phyloP scores from a whole-genome alignment of 2,113 vertebrate species.

The Xiphorhynchus elegans region DNA sequence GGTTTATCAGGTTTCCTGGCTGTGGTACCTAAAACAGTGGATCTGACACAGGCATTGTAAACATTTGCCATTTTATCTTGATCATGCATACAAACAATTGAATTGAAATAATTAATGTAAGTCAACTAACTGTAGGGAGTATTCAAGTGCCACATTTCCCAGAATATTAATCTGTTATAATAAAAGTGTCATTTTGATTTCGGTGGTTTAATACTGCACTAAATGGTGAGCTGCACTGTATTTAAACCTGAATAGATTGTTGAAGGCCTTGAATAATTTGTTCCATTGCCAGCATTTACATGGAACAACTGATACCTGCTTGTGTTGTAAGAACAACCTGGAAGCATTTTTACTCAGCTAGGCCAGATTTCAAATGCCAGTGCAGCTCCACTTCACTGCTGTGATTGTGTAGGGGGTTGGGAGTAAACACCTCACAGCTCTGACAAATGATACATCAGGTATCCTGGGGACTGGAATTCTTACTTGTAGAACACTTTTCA shows the following conservation, averaged over 20 bases:
- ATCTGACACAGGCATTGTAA: slow-evolving; percentile 7
- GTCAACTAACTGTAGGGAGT: background rate
- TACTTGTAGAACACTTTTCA: background rate
- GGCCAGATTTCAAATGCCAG: background rate
- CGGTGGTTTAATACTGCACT: background rate
- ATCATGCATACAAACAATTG: background rate
- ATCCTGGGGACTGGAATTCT: background rate
- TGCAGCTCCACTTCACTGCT: background rate
- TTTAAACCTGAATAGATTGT: background rate
- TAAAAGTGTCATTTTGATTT: background rate
- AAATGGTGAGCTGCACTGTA: background rate
- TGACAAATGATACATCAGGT: background rate
- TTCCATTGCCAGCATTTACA: background rate
- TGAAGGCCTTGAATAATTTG: background rate
- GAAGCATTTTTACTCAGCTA: background rate
- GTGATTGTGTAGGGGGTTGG: background rate
- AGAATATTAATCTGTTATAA: background rate
- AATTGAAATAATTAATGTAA: background rate
- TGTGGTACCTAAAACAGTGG: background rate
- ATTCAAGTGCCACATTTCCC: background rate
- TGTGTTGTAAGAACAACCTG: background rate
- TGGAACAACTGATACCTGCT: background rate
- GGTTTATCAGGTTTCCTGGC: slow-evolving; percentile 59
- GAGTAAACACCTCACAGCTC: background rate
- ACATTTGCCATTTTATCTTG: slow-evolving; percentile 7